These are phyloP conservation scores for Epizoanthus scotinus DNA, from an alignment of 92 coral and sea anemone genomes.

Conservation along the genomic window DNA sequence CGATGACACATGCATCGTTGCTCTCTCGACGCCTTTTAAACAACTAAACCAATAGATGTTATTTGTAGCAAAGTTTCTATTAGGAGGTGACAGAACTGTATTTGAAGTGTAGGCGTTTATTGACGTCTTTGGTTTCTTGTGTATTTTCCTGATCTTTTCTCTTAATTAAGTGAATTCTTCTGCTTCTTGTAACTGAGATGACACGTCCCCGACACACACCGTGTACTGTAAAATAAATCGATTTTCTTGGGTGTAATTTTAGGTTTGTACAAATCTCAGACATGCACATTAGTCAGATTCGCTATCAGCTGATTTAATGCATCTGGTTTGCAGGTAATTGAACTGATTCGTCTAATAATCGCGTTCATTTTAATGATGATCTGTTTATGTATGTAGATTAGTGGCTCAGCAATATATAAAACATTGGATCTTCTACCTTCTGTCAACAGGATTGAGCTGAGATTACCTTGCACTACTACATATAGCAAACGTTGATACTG, in stretches of 20 bases:
- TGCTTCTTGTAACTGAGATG: background rate
- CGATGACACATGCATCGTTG: too few relatives aligned
- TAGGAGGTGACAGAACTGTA: constrained; percentile 17
- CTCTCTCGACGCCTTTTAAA: background rate
- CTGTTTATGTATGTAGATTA: constrained; percentile 23
- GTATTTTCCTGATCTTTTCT: constrained; percentile 7
- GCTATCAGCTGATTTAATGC: background rate
- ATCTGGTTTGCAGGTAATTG: background rate
- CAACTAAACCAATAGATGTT: background rate
- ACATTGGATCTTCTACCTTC: constrained; percentile 5
- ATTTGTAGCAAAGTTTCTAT: constrained; percentile 2
- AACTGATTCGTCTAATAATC: background rate
- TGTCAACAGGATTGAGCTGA: constrained; percentile 29
- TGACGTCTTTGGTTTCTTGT: background rate
- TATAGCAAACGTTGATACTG: background rate
- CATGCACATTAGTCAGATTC: background rate
- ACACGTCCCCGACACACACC: too few relatives aligned
- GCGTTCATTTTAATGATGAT: background rate
- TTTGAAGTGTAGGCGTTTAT: constrained; percentile 17
- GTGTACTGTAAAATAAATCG: background rate
- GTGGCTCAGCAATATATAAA: constrained; percentile 8
- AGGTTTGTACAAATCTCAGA: background rate
- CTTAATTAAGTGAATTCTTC: constrained; percentile 38
- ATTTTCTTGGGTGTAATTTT: background rate
- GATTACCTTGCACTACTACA: background rate